Evolutionary conservation across 1,140 invertebrate species (phyloP).

Genomic region (Muscidifurax raptorellus): DNA sequence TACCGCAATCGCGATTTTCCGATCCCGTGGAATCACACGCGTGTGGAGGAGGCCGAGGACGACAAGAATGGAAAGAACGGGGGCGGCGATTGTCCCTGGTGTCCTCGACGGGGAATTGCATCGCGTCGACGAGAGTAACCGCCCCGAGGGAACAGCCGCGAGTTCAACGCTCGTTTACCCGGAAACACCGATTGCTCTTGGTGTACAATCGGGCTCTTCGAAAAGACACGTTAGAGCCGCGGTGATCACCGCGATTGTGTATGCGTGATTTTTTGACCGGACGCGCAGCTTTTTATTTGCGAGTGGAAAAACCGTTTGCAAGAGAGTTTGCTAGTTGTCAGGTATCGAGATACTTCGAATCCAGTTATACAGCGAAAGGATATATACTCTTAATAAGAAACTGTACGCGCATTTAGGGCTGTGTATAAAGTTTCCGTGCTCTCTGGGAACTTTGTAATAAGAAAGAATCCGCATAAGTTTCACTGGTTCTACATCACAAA

Average conservation of each 20-base stretch:
- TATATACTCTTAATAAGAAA: not conserved
- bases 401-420: not conserved
- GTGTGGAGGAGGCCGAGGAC: not conserved
- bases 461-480: not conserved
- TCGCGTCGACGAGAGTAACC: constrained; percentile 42
- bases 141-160: constrained; percentile 6
- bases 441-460: not conserved
- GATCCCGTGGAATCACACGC: constrained; percentile 1
- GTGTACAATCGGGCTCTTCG: not conserved
- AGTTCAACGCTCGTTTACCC: constrained; percentile 47
- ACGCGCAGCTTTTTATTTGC: not conserved
- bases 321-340: too few relatives aligned
- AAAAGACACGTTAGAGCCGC: not conserved
- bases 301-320: too few relatives aligned
- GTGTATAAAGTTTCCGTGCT: not conserved
- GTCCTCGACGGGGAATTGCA: constrained; percentile 29
- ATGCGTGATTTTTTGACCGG: not conserved
- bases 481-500: not conserved
- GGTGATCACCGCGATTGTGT: not conserved
- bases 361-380: too few relatives aligned
- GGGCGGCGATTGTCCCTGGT: constrained; percentile 29
- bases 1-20: constrained; percentile 25
- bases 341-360: too few relatives aligned
- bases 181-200: constrained; percentile 38
- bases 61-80: constrained; percentile 11